Evolutionary conservation across 2,113 vertebrate genomes (phyloP).

Genomic region (Strix uralensis): DNA sequence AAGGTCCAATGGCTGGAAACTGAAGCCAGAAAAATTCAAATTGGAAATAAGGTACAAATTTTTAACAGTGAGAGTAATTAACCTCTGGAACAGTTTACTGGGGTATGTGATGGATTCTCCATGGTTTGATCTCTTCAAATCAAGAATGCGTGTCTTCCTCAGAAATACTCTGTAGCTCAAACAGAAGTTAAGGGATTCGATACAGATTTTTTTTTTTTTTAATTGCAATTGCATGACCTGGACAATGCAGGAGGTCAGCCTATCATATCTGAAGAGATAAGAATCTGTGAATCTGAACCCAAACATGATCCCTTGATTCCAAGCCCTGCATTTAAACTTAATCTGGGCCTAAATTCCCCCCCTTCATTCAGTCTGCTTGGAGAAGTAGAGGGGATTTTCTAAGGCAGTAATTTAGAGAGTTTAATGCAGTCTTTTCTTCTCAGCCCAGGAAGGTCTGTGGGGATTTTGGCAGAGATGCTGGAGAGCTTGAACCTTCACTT

Average conservation of each 20-base stretch:
- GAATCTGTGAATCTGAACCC: not conserved
- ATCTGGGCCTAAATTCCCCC: not conserved
- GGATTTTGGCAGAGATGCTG: not conserved
- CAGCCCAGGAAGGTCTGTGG: not conserved
- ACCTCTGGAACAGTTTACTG: not conserved
- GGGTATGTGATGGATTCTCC: conserved; percentile 1
- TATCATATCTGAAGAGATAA: not conserved
- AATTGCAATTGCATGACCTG: not conserved
- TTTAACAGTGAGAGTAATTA: conserved; percentile 21
- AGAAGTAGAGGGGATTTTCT: not conserved
- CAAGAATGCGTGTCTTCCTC: conserved; percentile 11
- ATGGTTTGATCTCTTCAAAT: conserved; percentile 16
- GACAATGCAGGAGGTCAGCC: not conserved
- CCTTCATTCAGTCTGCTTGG: not conserved
- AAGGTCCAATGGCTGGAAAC: conserved; percentile 17
- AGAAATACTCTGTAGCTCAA: not conserved
- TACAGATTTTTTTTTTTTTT: not conserved
- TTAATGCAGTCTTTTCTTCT: not conserved
- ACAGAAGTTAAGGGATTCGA: not conserved
- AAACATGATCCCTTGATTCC: not conserved
- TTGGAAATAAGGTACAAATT: conserved; percentile 36
- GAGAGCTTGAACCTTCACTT: not conserved
- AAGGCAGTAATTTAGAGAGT: not conserved
- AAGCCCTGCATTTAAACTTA: not conserved
- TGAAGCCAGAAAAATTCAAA: not conserved